phyloP scores from a whole-genome alignment of 2,888 invertebrate genomes.

The Gymnoscelis rufifasciata region DNA sequence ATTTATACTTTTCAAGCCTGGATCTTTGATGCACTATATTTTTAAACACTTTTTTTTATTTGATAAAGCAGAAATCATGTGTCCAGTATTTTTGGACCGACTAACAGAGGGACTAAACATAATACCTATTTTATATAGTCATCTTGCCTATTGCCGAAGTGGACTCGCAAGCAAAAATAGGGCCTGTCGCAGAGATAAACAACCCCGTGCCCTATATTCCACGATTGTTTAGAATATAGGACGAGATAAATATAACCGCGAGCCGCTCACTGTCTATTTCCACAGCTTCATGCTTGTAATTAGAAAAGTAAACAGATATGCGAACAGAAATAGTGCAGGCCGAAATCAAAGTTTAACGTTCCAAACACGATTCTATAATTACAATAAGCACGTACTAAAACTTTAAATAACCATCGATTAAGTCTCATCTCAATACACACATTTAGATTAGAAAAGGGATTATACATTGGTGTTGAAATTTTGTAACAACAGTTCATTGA shows the following conservation, averaged over 20 bases:
- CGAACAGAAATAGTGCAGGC: conserved; percentile 49
- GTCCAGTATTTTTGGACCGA: no score
- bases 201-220: conserved; percentile 61
- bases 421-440: no score
- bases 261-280: conserved; percentile 61
- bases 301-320: conserved; percentile 62
- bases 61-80: no score
- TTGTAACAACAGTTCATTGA: conserved; percentile 3
- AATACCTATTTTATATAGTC: no score
- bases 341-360: conserved; percentile 32
- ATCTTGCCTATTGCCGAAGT: not conserved
- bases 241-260: conserved; percentile 62
- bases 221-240: conserved; percentile 63
- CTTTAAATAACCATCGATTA: not conserved
- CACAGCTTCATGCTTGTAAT: conserved; percentile 52
- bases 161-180: conserved; percentile 18
- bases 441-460: no score
- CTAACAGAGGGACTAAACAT: no score
- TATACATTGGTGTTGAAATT: not conserved
- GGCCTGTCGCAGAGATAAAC: conserved; percentile 33
- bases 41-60: no score
- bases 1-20: no score
- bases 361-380: conserved; percentile 14
- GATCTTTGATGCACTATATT: no score
- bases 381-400: not conserved